Conservation (phyloP, 2,888 invertebrate species). For the Toxonevra muliebris region DNA sequence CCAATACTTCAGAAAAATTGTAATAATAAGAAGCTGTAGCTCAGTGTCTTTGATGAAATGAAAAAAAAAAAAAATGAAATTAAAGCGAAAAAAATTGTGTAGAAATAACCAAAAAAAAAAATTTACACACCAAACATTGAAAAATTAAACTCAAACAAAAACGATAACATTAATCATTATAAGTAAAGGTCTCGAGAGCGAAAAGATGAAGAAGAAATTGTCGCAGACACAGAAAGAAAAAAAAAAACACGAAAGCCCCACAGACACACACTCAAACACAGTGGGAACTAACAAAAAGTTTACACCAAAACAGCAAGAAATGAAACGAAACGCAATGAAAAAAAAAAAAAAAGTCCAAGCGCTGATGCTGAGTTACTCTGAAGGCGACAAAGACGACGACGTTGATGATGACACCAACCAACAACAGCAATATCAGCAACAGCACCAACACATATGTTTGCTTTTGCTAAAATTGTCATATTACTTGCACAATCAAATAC, state of each 20-base stretch:
- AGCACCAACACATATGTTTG: not conserved
- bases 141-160: conserved; percentile 42
- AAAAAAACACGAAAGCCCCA: not conserved
- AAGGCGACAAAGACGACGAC: not conserved
- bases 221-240: not conserved
- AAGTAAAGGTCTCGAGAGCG: not conserved
- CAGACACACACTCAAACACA: conserved; percentile 10
- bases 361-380: not conserved
- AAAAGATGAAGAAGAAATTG: not conserved
- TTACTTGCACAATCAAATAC: conserved; percentile 6
- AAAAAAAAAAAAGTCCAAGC: not conserved
- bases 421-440: too few species aligned
- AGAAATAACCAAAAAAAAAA: conserved; percentile 7
- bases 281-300: not conserved
- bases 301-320: conserved; percentile 2
- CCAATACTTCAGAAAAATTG: too few species aligned
- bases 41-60: not conserved
- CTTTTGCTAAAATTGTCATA: conserved; percentile 4
- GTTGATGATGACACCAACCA: too few species aligned
- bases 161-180: conserved; percentile 53
- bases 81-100: not conserved
- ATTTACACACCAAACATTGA: conserved; percentile 26
- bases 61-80: conserved; percentile 5
- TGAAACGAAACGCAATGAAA: not conserved
- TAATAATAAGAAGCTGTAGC: not conserved